These are phyloP conservation scores for Gymnorhina tibicen DNA, from an alignment of 2,113 vertebrate species.

Conservation along the genomic window DNA sequence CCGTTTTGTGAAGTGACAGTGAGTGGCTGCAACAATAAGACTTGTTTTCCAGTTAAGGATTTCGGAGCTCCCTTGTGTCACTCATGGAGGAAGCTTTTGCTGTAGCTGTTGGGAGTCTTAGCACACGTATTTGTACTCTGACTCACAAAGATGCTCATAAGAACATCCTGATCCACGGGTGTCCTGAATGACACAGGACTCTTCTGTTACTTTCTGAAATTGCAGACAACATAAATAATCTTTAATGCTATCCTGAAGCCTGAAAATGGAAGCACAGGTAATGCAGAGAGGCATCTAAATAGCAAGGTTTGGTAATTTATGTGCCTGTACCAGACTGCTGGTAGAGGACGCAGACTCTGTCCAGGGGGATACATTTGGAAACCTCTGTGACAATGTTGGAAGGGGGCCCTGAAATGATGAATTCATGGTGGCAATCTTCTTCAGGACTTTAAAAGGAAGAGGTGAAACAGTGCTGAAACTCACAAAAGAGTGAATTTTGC, in stretches of 20 bases:
- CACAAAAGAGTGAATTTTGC: background rate
- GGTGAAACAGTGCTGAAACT: background rate
- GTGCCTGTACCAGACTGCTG: background rate
- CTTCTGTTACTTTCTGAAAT: background rate
- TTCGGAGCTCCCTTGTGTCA: background rate
- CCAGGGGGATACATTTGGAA: background rate
- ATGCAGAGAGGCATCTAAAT: background rate
- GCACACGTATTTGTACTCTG: background rate
- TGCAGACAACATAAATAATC: background rate
- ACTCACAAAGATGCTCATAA: background rate
- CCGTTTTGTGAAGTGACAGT: too few relatives aligned
- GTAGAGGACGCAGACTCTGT: background rate
- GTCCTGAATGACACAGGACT: accelerated
- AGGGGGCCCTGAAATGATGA: background rate
- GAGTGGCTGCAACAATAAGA: accelerated
- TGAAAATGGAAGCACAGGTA: background rate
- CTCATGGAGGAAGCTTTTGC: background rate
- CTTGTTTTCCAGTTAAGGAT: background rate
- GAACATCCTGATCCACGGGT: background rate
- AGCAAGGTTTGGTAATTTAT: background rate
- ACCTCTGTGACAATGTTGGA: background rate
- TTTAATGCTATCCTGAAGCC: background rate
- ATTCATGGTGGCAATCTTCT: background rate
- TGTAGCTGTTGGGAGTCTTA: background rate
- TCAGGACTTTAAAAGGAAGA: background rate